Evolutionary conservation across 2,888 invertebrate genomes (phyloP).

Genomic region (Hirtodrosophila alboralis): DNA sequence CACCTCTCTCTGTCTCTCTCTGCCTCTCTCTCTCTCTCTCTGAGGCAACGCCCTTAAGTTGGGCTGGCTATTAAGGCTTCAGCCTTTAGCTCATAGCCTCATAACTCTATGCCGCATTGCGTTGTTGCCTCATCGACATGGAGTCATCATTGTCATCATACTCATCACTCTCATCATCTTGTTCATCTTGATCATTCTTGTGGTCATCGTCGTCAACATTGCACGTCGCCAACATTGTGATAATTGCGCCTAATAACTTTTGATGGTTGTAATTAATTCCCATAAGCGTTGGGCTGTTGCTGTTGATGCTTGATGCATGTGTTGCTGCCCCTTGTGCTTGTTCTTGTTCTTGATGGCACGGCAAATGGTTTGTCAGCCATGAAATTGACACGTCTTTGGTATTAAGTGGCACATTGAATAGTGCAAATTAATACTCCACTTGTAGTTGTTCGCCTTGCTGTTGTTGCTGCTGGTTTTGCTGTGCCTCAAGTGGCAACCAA

Average conservation of each 20-base stretch:
- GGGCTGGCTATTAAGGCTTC: constrained; percentile 33
- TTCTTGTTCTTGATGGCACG: no score
- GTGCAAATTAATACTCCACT: constrained; percentile 69
- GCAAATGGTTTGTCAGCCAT: constrained; percentile 73
- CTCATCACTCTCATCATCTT: neutral
- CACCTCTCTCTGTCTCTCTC: neutral
- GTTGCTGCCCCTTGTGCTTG: no score
- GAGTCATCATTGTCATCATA: constrained; percentile 5
- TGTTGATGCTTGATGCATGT: constrained; percentile 46
- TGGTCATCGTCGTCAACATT: constrained; percentile 21
- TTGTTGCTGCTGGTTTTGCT: constrained; percentile 1
- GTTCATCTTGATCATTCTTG: constrained; percentile 5
- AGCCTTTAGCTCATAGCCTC: constrained; percentile 1
- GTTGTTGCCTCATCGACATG: constrained; percentile 27
- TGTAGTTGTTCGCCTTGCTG: constrained; percentile 26
- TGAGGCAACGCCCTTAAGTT: constrained; percentile 37
- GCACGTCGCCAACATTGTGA: constrained; percentile 68
- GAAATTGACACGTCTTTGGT: constrained; percentile 78
- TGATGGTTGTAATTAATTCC: constrained; percentile 79
- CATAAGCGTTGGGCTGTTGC: constrained; percentile 67
- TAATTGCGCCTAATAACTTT: constrained; percentile 80
- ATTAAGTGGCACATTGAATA: constrained; percentile 79
- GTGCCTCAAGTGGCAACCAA: constrained; percentile 8
- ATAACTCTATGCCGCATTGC: constrained; percentile 22
- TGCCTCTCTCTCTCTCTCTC: constrained; percentile 10